A percentile compares a stretch with the other conserved stretches of the same genome.
Evolutionary conservation across 2,888 invertebrate genomes (phyloP).

Genomic region (Hoplodrina blanda): DNA sequence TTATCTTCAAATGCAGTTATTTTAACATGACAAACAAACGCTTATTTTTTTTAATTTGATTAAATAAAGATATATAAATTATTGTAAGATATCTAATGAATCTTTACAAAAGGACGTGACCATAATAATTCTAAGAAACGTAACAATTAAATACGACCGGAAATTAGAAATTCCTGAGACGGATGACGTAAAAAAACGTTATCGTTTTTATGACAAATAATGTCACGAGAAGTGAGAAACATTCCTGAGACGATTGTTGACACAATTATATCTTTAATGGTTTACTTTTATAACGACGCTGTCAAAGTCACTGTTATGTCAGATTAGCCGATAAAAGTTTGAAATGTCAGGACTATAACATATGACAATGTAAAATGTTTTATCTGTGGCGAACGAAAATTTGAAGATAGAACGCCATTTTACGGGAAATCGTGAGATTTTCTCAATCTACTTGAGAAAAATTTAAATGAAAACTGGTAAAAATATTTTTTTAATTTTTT

Average conservation of each 20-base stretch:
- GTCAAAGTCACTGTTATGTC: conserved; percentile 39
- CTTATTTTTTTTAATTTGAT: too few species aligned
- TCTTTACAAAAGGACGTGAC: conserved; percentile 38
- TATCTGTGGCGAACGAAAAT: background rate
- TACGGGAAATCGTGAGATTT: too few species aligned
- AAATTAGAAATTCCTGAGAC: conserved; percentile 82
- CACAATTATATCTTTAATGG: conserved; percentile 58
- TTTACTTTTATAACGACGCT: conserved; percentile 47
- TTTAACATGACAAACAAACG: too few species aligned
- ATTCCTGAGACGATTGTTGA: conserved; percentile 59
- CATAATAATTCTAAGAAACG: conserved; percentile 68
- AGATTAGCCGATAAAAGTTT: conserved; percentile 44
- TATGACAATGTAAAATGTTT: conserved; percentile 7
- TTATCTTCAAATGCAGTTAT: too few species aligned
- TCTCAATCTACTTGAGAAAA: background rate
- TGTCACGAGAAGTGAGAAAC: conserved; percentile 61
- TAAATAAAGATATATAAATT: background rate
- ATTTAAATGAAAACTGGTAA: background rate
- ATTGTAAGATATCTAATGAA: conserved; percentile 13
- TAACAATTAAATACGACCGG: conserved; percentile 74
- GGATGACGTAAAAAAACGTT: conserved; percentile 65
- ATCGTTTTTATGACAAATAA: conserved; percentile 68
- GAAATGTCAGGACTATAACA: conserved; percentile 37
- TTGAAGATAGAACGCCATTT: background rate
- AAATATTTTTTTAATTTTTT: background rate